Percentiles rank a stretch among this genome's conserved stretches.
These are phyloP conservation scores for Mamestra brassicae DNA, from an alignment of 2,888 invertebrate genomes.

Conservation along the genomic window DNA sequence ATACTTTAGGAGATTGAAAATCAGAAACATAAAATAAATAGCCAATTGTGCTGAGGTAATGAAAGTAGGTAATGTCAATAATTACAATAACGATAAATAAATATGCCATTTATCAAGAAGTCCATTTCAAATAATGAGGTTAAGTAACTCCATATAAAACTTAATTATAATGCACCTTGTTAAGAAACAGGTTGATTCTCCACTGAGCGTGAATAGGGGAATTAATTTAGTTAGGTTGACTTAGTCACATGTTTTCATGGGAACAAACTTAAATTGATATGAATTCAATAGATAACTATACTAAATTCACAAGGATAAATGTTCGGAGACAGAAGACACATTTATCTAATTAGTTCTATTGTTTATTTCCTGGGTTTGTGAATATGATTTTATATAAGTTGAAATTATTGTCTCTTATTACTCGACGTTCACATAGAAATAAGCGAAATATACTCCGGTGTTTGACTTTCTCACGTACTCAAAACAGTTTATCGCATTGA, in stretches of 20 bases:
- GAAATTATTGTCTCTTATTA: background rate
- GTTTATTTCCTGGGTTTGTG: conserved; percentile 17
- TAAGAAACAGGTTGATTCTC: conserved; percentile 24
- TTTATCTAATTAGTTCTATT: conserved; percentile 26
- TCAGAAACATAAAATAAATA: background rate
- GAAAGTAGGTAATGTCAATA: background rate
- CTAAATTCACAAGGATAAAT: conserved; percentile 15
- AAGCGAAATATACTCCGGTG: background rate
- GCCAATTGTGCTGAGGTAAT: conserved; percentile 4
- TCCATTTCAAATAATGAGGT: conserved; percentile 5
- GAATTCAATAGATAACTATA: conserved; percentile 20
- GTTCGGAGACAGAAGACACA: conserved; percentile 4
- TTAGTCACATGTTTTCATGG: conserved; percentile 19
- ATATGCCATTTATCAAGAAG: conserved; percentile 26
- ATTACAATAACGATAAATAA: conserved; percentile 7
- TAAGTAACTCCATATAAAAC: background rate
- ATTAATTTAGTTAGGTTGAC: conserved; percentile 15
- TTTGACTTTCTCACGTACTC: conserved; percentile 32
- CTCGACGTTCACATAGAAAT: background rate
- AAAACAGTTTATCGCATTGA: conserved; percentile 34
- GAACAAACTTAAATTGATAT: conserved; percentile 18
- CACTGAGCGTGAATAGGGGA: conserved; percentile 36
- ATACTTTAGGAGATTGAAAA: background rate
- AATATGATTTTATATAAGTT: background rate
- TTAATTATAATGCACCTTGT: conserved; percentile 15